Percentiles rank a stretch among this genome's conserved stretches.
phyloP scores from a whole-genome alignment of 2,113 vertebrate species.

The Corythornis vintsioides region DNA sequence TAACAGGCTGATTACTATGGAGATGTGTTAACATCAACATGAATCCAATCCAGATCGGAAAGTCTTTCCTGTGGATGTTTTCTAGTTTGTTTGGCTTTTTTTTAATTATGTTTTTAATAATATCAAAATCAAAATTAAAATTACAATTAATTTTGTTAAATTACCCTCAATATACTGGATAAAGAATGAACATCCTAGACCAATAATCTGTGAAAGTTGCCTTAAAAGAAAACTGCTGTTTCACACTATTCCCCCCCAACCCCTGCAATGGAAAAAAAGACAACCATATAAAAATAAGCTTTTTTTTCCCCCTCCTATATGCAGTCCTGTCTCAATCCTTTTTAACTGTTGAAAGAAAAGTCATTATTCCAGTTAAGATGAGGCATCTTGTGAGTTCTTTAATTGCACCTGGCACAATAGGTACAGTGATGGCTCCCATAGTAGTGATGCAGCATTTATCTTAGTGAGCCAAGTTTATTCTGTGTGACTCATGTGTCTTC shows the following conservation, averaged over 20 bases:
- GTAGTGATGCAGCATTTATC: constrained; percentile 18
- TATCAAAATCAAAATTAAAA: neutral
- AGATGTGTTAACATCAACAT: neutral
- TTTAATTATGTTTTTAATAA: too few species aligned
- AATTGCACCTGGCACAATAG: neutral
- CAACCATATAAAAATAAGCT: neutral
- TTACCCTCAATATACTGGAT: neutral
- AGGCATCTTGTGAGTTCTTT: neutral
- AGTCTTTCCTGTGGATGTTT: neutral
- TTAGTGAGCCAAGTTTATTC: constrained; percentile 12
- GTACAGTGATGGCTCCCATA: neutral
- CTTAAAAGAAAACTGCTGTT: neutral
- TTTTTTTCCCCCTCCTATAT: neutral
- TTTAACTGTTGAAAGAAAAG: constrained; percentile 16
- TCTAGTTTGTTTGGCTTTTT: too few species aligned
- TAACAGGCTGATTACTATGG: constrained; percentile 9
- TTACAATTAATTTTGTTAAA: neutral
- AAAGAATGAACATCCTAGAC: neutral
- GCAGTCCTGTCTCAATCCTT: neutral
- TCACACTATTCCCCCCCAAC: neutral
- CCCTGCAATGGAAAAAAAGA: neutral
- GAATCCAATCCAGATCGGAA: neutral
- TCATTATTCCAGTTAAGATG: neutral
- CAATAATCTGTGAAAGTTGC: neutral
- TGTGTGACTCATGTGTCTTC: constrained; percentile 34